Evolutionary conservation across 2,113 vertebrate species (phyloP), one percentile per base, ranked within the genome.

Genomic region (Puntigrus tetrazona): DNA sequence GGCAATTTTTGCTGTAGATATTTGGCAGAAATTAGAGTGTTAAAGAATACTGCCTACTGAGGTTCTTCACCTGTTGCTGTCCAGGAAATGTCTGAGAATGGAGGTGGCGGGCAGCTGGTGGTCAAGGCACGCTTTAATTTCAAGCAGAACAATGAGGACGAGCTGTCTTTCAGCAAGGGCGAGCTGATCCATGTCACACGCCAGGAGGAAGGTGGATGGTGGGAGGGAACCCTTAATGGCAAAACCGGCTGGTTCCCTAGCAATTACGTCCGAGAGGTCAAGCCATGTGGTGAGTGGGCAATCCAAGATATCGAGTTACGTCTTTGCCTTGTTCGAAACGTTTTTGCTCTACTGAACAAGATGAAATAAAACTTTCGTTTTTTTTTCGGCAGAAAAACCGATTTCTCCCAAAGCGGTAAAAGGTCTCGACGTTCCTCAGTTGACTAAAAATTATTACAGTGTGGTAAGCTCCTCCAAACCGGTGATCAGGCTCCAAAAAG

Each of bases 51-150:
- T 83, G 52, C n/a, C 29, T 45, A 29, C 73, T 20, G 25, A 29
- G 1, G 29, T 16, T 47, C 45, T 63, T 77, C 31, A 63, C 41
- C 43, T 72, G 22, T 80, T 84, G 88, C 63, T 43, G 78, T 31
- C 63, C 92, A 99, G 98, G 98, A 99, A 88, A 99, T 99, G 98
- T 95, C 96, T 0, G 98, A 99, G 93, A 99, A 98, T 92, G 97
- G 96, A 72, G 94, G 94, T 65, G 95, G 91, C 84, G 96, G 93
- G 77, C 97, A 96, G 90, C 89, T 94, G 93, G 92, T 98, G 92
- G 98, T 99, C 89, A 98, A 98, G 91, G 98, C 98, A 14, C 96
- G 96, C 92, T 99, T 98, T 93, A 97, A 97, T 93, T 99, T 99
- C 92, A 98, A 98, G 90, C 97, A 99, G 93, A 98, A 95, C 89